These are phyloP conservation scores for Manacus vitellinus DNA, from an alignment of 2,113 vertebrate species.

Conservation along the genomic window DNA sequence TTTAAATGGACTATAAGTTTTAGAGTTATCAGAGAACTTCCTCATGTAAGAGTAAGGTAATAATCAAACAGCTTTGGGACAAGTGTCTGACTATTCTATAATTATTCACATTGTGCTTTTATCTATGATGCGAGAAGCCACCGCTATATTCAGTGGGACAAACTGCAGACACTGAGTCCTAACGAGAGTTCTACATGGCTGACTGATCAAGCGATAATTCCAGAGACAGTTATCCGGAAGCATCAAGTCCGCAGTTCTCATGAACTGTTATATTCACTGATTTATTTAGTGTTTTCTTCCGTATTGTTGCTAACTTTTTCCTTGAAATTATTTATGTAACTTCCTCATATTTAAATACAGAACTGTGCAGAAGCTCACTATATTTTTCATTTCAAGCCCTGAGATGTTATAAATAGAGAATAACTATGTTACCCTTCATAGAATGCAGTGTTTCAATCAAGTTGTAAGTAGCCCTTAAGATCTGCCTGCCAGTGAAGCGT, in stretches of 20 bases:
- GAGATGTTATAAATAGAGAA: not conserved
- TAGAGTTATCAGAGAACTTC: not conserved
- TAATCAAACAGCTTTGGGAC: not conserved
- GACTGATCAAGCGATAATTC: not conserved
- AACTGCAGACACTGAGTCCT: not conserved
- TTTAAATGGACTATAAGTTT: not conserved
- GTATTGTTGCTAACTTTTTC: not conserved
- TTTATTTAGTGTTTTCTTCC: not conserved
- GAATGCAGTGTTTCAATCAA: not conserved
- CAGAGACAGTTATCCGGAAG: not conserved
- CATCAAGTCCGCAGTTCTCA: not conserved
- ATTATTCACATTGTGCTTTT: not conserved
- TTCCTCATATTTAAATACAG: not conserved
- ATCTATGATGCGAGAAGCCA: not conserved
- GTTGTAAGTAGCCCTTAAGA: not conserved
- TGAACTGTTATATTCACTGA: not conserved
- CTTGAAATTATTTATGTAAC: fast-evolving
- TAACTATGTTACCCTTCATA: not conserved
- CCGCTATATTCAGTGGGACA: not conserved
- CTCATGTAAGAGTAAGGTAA: not conserved
- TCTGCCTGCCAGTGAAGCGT: not conserved
- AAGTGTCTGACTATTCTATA: not conserved
- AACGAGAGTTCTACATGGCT: not conserved
- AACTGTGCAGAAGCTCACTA: not conserved
- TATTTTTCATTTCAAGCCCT: not conserved